phyloP scores from a whole-genome alignment of 2,888 invertebrate genomes.

The Drosophila subquinaria region DNA sequence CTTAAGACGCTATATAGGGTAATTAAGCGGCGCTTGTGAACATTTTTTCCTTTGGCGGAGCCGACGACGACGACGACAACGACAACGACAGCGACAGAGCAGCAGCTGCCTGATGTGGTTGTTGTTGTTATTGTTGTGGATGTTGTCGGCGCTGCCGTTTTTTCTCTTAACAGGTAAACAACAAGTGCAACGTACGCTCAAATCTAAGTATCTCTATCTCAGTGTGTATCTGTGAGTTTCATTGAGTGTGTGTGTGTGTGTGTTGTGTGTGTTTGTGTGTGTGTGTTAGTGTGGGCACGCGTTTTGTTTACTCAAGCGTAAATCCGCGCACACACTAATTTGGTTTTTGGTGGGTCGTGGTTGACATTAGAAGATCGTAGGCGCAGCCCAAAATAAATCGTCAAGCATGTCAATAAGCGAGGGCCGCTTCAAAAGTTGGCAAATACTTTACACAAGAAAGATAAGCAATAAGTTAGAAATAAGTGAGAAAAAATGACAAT shows the following conservation, averaged over 20 bases:
- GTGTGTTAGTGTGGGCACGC: slow-evolving; percentile 54
- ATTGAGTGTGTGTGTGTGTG: slow-evolving; percentile 8
- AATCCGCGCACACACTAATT: slow-evolving; percentile 79
- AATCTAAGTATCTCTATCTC: slow-evolving; percentile 40
- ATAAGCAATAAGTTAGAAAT: neutral
- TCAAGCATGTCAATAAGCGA: slow-evolving; percentile 48
- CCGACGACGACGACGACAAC: slow-evolving; percentile 56
- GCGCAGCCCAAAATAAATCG: slow-evolving; percentile 46
- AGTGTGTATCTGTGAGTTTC: slow-evolving; percentile 18
- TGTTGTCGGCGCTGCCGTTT: slow-evolving; percentile 59
- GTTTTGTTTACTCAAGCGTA: slow-evolving; percentile 77
- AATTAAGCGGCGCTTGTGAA: slow-evolving; percentile 81
- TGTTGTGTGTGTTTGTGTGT: neutral
- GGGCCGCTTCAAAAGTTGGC: slow-evolving; percentile 15
- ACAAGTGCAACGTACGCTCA: slow-evolving; percentile 77
- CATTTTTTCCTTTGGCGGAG: slow-evolving; percentile 76
- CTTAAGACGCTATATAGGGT: slow-evolving; percentile 82
- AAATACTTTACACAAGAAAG: neutral
- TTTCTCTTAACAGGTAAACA: slow-evolving; percentile 70
- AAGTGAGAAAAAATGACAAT: neutral
- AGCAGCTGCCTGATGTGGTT: slow-evolving; percentile 35
- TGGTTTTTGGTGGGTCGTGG: slow-evolving; percentile 51
- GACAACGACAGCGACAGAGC: slow-evolving; percentile 23
- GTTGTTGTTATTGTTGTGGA: slow-evolving; percentile 25
- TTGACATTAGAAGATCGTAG: slow-evolving; percentile 59